Percentiles rank a stretch among this genome's conserved stretches.
These are phyloP conservation scores for Serrognathus titanus DNA, from an alignment of 2,888 invertebrate species.

Conservation along the genomic window DNA sequence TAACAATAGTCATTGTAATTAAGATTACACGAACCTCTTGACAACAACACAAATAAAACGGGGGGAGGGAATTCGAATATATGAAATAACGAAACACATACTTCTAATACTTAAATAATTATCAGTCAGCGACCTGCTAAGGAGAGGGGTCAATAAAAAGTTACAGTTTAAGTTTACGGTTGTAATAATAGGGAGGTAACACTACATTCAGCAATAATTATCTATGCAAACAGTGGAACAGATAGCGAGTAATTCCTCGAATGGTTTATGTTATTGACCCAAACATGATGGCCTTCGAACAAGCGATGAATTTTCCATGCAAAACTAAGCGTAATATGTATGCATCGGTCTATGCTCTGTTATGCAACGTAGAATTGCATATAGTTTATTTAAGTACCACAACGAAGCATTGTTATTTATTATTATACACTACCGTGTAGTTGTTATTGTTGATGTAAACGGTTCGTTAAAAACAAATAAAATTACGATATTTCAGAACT, in stretches of 20 bases:
- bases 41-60: no score
- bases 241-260: constrained; percentile 15
- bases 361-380: no score
- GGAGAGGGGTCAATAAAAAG: not conserved
- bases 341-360: no score
- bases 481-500: not conserved
- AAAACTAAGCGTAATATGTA: not conserved
- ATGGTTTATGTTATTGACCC: constrained; percentile 16
- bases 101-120: not conserved
- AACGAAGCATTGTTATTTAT: no score
- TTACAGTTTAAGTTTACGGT: not conserved
- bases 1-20: no score
- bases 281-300: constrained; percentile 17
- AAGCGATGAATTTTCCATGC: constrained; percentile 10
- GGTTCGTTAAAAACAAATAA: no score
- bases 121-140: constrained; percentile 6
- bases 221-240: constrained; percentile 20
- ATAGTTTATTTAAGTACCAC: no score
- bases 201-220: constrained; percentile 11
- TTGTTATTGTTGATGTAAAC: not conserved
- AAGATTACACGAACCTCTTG: no score
- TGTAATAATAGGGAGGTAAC: not conserved
- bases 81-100: no score
- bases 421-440: no score
- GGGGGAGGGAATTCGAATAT: no score